Conservation (phyloP, 2,113 vertebrate species). For the Emydura subglobosa region DNA sequence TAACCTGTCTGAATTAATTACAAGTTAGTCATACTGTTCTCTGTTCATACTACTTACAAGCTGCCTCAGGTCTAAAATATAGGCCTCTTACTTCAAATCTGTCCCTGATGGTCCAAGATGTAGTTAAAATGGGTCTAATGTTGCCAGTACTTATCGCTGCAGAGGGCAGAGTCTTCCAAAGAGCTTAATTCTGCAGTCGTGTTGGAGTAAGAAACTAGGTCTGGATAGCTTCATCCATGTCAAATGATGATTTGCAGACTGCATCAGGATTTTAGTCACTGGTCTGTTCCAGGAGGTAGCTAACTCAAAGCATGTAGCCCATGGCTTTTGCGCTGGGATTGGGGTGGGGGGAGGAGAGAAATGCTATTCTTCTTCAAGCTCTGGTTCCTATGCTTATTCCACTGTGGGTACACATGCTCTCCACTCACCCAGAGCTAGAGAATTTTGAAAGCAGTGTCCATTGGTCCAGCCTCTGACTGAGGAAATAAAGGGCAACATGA, state of each 20-base stretch:
- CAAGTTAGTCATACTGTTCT: background rate
- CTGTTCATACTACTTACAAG: background rate
- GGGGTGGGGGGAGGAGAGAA: background rate
- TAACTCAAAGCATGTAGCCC: background rate
- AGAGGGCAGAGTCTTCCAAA: background rate
- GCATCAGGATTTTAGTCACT: background rate
- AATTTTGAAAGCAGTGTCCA: too few species aligned
- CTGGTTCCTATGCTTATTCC: background rate
- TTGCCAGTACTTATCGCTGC: background rate
- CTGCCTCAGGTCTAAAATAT: background rate
- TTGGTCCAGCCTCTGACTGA: too few species aligned
- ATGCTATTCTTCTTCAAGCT: background rate
- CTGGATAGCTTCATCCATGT: background rate
- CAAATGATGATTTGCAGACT: background rate
- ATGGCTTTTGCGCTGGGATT: background rate
- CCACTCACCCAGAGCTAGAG: too few species aligned
- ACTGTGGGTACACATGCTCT: too few species aligned
- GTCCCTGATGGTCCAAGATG: fast-evolving
- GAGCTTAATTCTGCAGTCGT: background rate
- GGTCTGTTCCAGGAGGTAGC: background rate
- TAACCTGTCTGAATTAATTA: too few species aligned
- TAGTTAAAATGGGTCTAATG: background rate
- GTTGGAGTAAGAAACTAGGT: background rate
- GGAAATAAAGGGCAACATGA: too few species aligned
- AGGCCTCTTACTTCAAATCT: background rate